Conservation (phyloP, 2,797 vertebrate species). For the Enteromius fasciolatus region DNA sequence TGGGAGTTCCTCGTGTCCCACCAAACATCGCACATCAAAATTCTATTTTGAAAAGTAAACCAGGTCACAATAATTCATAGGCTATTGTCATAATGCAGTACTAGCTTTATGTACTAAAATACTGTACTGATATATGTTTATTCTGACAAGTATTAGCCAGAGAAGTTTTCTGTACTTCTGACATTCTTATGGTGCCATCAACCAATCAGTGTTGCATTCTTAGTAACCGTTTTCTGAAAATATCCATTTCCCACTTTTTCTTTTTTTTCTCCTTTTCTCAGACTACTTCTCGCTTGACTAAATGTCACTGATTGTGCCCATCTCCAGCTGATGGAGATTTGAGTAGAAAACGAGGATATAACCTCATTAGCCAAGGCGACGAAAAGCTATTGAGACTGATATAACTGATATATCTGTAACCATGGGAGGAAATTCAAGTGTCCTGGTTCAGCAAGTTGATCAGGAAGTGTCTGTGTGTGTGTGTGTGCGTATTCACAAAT, state of each 20-base stretch:
- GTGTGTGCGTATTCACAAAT: background rate
- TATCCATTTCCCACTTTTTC: background rate
- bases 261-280: slow-evolving; percentile 6
- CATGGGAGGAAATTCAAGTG: slow-evolving; percentile 54
- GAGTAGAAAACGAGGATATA: slow-evolving; percentile 49
- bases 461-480: slow-evolving; percentile 43
- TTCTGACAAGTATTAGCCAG: background rate
- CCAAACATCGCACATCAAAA: background rate
- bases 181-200: background rate
- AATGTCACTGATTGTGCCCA: slow-evolving; percentile 30
- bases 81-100: background rate
- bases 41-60: background rate
- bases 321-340: slow-evolving; percentile 39
- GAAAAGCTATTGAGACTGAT: slow-evolving; percentile 54
- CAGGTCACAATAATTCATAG: background rate
- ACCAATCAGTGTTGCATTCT: slow-evolving; percentile 12
- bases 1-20: slow-evolving; percentile 19
- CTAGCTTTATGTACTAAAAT: background rate
- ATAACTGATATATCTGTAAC: slow-evolving; percentile 37
- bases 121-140: background rate
- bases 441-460: slow-evolving; percentile 29
- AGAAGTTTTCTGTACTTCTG: background rate
- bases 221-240: background rate
- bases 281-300: slow-evolving; percentile 10
- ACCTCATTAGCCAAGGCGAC: slow-evolving; percentile 48